Evolutionary conservation across 2,888 invertebrate genomes (phyloP), one percentile per base, ranked within the genome.

Genomic region (Cheilosia impressa): DNA sequence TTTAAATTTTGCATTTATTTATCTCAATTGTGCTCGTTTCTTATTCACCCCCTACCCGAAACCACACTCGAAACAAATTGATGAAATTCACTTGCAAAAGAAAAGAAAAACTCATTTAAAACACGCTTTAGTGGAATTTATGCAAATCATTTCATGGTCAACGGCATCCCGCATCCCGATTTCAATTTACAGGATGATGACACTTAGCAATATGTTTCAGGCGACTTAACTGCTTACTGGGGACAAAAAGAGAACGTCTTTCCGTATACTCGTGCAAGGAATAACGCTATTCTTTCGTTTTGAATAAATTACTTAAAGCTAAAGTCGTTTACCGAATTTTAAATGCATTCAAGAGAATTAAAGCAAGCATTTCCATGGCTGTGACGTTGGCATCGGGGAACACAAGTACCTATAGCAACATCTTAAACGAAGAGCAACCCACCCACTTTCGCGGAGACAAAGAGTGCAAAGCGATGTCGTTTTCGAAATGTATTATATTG

Each of bases 121-220:
- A 31, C 38, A 34, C 31, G 45, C 65, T 75, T 58, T 52, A 58
- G 58, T 43, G 52, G 58, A 52, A 52, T 58, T 66, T 66, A 76
- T 76, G 76, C 31, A 66, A 76, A 76, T 76, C 31, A 60, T 58
- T 60, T 58, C 41, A 66, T 66, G 76, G 76, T 76, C 76, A 76
- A 50, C 13, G 58, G 31, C 52, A 50, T 58, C n/a, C 58, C 22
- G 57, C 52, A 43, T 66, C 19, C 58, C 22, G 57, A 75, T 65
- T 75, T 75, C 55, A 65, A 65, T 75, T 65, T 53, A 34, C 57
- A 38, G 55, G 47, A 75, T 47, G 43, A 57, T 65, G 65, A 63
- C 50, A 75, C 47, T 47, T 50, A 3, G 45, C 62, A 52, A 73
- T 60, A 72, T 62, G 62, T 52, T 62, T 62, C 31, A 15, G 13